Evolutionary conservation across 23 tunicate species (phyloP), one percentile per base, ranked within the genome.

Genomic region (Oikopleura vanhoeffeni): DNA sequence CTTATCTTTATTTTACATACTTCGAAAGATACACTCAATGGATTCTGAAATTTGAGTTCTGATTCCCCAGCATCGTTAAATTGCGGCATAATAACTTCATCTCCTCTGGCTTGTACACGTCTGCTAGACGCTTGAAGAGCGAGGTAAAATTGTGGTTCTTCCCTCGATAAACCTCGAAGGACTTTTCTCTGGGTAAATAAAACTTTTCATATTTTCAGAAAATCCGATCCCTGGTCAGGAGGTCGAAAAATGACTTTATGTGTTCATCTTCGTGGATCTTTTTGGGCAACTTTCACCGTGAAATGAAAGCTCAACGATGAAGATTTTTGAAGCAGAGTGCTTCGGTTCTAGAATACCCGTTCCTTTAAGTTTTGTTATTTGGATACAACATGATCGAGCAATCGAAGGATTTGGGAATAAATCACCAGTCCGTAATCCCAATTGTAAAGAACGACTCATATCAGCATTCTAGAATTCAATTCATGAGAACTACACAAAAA

Each of bases 391-490:
- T 18, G 34, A 13, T 71, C 79, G 27, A 18, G 79, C 36, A 2
- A 71, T 30, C 38, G 79, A 71, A 13, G 79, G 79, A 38, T 71
- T 71, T 28, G 79, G 32, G 36, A 32, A 28, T 18, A 71, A 71
- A 30, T 71, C 79, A 3, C 79, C 79, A 2, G 79, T 30, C 34
- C 79, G 34, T 71, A 13, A 38, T 32, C 34, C 79, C 64, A 49
- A 49, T 24, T 49, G 64, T 18, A 71, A 32, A 24, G 79, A 13
- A 18, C 79, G 79, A 71, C 79, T 71, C 79, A 71, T 71, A n/a
- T n/a, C n/a, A n/a, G n/a, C n/a, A n/a, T n/a, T n/a, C n/a, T n/a
- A n/a, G n/a, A n/a, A n/a, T n/a, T n/a, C n/a, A n/a, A n/a, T n/a
- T n/a, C n/a, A n/a, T n/a, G n/a, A n/a, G n/a, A n/a, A n/a, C n/a